Percentiles rank a stretch among this genome's conserved stretches.
Evolutionary conservation across 1,140 invertebrate genomes (phyloP).

Genomic region (Lamellibrachia luymesi): DNA sequence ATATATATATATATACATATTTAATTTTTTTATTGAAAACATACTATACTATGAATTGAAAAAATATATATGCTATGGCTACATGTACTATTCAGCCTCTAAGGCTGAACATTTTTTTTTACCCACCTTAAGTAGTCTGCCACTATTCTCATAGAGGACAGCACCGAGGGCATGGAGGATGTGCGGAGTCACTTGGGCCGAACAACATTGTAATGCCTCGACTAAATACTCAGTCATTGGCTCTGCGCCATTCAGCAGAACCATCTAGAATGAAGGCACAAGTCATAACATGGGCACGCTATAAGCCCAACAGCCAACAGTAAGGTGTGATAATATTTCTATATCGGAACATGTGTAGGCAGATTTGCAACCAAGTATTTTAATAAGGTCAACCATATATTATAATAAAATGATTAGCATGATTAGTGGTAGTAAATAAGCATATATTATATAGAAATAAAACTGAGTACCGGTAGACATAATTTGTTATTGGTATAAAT

Average conservation of each 20-base stretch:
- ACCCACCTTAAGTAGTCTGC: conserved; percentile 38
- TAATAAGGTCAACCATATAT: too few species aligned
- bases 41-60: neutral
- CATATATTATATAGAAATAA: too few species aligned
- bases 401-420: too few species aligned
- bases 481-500: too few species aligned
- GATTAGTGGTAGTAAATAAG: too few species aligned
- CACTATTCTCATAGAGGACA: conserved; percentile 47
- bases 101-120: neutral
- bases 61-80: neutral
- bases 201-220: conserved; percentile 39
- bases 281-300: neutral
- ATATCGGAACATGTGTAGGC: too few species aligned
- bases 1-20: conserved; percentile 1
- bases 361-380: too few species aligned
- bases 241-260: conserved; percentile 12
- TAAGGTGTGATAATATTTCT: too few species aligned
- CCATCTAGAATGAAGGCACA: neutral
- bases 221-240: conserved; percentile 41
- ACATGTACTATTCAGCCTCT: too few species aligned
- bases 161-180: conserved; percentile 45
- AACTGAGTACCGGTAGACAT: too few species aligned
- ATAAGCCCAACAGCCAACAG: neutral
- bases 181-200: conserved; percentile 40
- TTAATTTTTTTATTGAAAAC: neutral